Percentiles rank a stretch among this genome's conserved stretches.
Conservation (phyloP, 2,888 invertebrate species). For the Entomobrya proxima region DNA sequence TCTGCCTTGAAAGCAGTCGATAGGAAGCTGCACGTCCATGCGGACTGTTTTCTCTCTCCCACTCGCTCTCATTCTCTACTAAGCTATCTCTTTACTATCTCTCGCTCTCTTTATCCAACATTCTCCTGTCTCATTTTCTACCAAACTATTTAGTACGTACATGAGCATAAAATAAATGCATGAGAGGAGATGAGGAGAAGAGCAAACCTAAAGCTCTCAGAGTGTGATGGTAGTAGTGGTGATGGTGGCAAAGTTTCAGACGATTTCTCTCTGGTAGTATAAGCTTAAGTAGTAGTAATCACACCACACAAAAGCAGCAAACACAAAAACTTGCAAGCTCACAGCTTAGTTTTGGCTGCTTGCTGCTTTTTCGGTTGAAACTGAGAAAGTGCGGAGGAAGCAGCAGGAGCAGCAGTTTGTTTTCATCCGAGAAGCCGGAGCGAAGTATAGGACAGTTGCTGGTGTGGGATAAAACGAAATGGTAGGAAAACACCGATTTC, state of each 20-base stretch:
- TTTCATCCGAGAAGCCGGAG: background rate
- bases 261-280: background rate
- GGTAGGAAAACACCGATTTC: slow-evolving; percentile 22
- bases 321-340: background rate
- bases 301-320: background rate
- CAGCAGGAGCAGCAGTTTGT: slow-evolving; percentile 20
- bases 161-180: slow-evolving; percentile 36
- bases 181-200: background rate
- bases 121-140: slow-evolving; percentile 10
- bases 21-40: slow-evolving; percentile 75
- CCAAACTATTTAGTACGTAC: slow-evolving; percentile 37
- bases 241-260: slow-evolving; percentile 33
- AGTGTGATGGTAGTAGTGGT: background rate
- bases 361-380: slow-evolving; percentile 49
- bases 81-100: slow-evolving; percentile 5
- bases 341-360: background rate
- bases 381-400: slow-evolving; percentile 46
- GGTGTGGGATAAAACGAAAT: slow-evolving; percentile 1
- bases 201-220: slow-evolving; percentile 30
- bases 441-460: background rate
- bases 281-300: slow-evolving; percentile 48
- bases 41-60: slow-evolving; percentile 72
- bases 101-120: background rate
- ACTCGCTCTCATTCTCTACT: slow-evolving; percentile 14
- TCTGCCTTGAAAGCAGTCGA: slow-evolving; percentile 74